Evolutionary conservation across 2,113 vertebrate genomes (phyloP), one percentile per base, ranked within the genome.

Genomic region (Riparia riparia): DNA sequence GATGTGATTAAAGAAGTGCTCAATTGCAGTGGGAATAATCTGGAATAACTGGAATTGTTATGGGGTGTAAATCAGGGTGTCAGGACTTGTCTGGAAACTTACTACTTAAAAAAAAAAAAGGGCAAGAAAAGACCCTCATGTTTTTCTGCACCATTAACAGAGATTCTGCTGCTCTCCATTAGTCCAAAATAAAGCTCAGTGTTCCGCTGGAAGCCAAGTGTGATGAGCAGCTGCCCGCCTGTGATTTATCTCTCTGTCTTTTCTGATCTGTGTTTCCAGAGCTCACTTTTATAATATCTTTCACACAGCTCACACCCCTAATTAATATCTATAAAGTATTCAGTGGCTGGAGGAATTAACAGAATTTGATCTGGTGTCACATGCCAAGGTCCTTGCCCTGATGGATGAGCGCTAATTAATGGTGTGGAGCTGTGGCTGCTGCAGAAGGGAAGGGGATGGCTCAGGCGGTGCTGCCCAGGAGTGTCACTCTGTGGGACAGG

Each of bases 271-370:
- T 58, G 22, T 32, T 79, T 73, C 60, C 80, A 51, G 68, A 64
- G 50, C 72, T 78, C 56, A 1, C 86, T 89, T 53, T 5, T 86
- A 2, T 31, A 47, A n/a, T 50, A 11, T 3, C 82, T 73, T 86
- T 92, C 90, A 89, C 74, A 34, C 37, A 32, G 85, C 71, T 92
- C 68, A 57, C 76, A 56, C 79, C 87, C 91, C 94, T 72, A 60
- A 76, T 87, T 93, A 82, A 72, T 26, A 28, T 69, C 87, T 42
- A 7, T 44, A 17, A 87, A 72, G 85, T 8, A 29, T 90, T 89
- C 57, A 34, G 66, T 56, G 78, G 61, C 66, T 65, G 81, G 57
- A 82, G 84, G 60, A 87, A 85, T 93, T 76, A 72, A 32, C 73
- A 41, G 87, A 25, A 49, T 72, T 88, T 69, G 78, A 65, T 79